These are phyloP conservation scores for Corticium candelabrum DNA, from an alignment of 37 sponge, comb jelly and placozoan species.

Conservation along the genomic window DNA sequence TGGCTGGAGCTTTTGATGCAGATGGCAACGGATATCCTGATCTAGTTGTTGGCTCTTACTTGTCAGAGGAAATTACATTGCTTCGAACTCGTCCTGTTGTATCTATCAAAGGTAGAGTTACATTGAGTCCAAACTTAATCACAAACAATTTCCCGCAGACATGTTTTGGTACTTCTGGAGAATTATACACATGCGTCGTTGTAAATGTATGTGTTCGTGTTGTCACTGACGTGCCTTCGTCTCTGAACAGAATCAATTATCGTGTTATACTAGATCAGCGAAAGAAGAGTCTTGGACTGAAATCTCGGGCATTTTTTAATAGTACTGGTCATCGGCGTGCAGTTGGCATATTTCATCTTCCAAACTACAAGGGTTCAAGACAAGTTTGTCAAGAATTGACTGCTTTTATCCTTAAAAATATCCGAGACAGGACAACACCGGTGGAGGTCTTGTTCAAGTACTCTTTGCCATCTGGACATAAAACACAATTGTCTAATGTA, in stretches of 20 bases:
- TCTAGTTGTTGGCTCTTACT: conserved; percentile 14
- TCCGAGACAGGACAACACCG: background rate
- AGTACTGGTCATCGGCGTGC: background rate
- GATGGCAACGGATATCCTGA: conserved; percentile 48
- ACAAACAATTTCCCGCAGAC: background rate
- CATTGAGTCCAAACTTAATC: background rate
- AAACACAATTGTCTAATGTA: background rate
- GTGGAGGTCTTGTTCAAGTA: background rate
- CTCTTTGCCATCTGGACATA: background rate
- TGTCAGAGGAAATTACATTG: background rate
- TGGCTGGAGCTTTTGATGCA: conserved; percentile 42
- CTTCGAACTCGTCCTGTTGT: conserved; percentile 21
- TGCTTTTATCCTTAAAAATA: background rate
- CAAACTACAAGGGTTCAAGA: background rate
- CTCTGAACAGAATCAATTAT: background rate
- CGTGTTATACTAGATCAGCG: background rate
- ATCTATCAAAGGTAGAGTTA: background rate
- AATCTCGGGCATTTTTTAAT: background rate
- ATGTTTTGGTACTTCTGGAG: background rate
- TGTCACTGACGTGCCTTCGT: background rate
- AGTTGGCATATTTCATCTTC: background rate
- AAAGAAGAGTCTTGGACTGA: background rate
- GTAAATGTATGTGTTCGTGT: background rate
- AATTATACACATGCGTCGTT: background rate
- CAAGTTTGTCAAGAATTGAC: background rate